Evolutionary conservation across 2,888 invertebrate genomes (phyloP), one percentile per base, ranked within the genome.

Genomic region (Mythimna lalbum): DNA sequence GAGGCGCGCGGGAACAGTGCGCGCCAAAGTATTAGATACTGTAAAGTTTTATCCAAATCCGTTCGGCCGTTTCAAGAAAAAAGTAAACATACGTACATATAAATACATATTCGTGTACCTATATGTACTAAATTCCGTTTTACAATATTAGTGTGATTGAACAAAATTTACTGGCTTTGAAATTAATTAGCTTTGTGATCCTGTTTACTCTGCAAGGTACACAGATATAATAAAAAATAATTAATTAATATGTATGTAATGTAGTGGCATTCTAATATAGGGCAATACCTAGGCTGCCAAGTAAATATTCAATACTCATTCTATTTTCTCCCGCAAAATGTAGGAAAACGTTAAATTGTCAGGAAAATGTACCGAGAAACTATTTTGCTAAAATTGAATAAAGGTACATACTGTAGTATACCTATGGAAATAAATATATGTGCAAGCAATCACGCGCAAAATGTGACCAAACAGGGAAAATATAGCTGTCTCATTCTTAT

Each of bases 401-500:
- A 2, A 36, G 36, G 7, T 33, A 33, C 7, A 33, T 57, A n/a
- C n/a, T n/a, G n/a, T n/a, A n/a, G n/a, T n/a, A n/a, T n/a, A 63
- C 31, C 43, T 70, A 49, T 39, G 56, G 19, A 43, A 72, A 71
- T 56, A 72, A 72, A 72, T 72, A 63, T 27, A 49, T 50, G 56
- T 64, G 64, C 14, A 43, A 50, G 39, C 27, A 56, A 66, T 52
- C 56, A 74, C 14, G 47, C 36, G 52, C 47, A 62, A 73, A 61
- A 1, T 59, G 12, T 21, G 43, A 5, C 23, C 52, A n/a, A 49
- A 55, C 19, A 9, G 6, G 19, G 9, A 5, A 53, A 69, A 60
- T 43, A 69, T n/a, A 1, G 4, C 53, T 12, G 43, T 55, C 69
- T 43, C 59, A 12, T 14, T 75, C 63, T 50, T 10, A 12, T 43